Evolutionary conservation across 2,113 vertebrate species (phyloP).

Genomic region (human): DNA sequence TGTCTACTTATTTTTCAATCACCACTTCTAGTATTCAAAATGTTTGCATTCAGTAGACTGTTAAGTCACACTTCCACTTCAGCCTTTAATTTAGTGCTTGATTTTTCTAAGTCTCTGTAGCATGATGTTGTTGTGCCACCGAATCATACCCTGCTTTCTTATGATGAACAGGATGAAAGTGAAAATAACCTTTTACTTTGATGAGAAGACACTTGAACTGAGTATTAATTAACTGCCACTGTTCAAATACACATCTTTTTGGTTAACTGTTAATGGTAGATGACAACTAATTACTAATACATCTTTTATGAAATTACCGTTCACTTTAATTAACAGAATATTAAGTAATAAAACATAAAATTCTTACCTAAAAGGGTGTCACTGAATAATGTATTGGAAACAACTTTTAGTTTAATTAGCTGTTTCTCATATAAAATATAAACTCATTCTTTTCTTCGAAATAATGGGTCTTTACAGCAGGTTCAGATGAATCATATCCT

Average conservation of each 20-base stretch:
- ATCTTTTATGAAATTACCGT: conserved; percentile 39
- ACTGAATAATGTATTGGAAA: background rate
- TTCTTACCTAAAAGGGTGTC: conserved; percentile 15
- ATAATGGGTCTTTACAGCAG: conserved; percentile 49
- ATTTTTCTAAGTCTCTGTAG: background rate
- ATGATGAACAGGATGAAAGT: background rate
- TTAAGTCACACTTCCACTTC: background rate
- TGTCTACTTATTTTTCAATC: conserved; percentile 34
- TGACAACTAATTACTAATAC: conserved; percentile 2
- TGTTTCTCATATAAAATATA: conserved; percentile 50
- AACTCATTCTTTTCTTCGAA: conserved; percentile 46
- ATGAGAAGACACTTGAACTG: background rate
- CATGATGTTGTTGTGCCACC: background rate
- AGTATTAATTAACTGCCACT: conserved; percentile 43
- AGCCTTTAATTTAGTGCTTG: background rate
- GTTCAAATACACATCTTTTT: conserved; percentile 51
- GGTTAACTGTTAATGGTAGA: background rate
- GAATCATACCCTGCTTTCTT: background rate
- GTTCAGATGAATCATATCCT: conserved; percentile 65
- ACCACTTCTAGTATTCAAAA: conserved; percentile 19
- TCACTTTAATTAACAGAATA: conserved; percentile 39
- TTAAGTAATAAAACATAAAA: conserved; percentile 30
- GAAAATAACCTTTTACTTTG: background rate
- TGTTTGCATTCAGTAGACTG: conserved; percentile 40
- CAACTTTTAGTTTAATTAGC: conserved; percentile 26